A percentile compares a stretch with the other conserved stretches of the same genome.
phyloP scores from a whole-genome alignment of 2,797 vertebrate genomes.

The Phoeniculus purpureus region DNA sequence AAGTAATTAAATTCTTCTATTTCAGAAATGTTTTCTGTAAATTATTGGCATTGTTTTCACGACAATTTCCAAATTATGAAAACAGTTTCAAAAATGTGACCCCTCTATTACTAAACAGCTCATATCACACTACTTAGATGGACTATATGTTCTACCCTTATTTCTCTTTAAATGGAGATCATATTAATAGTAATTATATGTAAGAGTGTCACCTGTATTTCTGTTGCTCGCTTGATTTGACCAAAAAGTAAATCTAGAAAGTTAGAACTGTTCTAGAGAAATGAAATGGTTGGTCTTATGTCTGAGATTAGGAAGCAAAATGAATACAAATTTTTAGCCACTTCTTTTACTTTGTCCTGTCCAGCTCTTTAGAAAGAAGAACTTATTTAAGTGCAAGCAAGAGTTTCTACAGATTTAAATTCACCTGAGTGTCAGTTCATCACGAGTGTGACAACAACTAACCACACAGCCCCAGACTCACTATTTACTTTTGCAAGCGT shows the following conservation, averaged over 20 bases:
- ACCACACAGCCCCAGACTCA: neutral
- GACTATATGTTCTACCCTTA: neutral
- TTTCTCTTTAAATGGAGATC: neutral
- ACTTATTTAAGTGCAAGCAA: neutral
- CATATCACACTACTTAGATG: neutral
- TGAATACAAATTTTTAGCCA: neutral
- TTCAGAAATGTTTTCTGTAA: neutral
- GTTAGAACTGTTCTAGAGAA: neutral
- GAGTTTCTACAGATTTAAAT: neutral
- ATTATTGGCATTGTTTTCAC: neutral
- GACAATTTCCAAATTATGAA: neutral
- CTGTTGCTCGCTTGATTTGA: neutral
- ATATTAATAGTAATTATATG: neutral
- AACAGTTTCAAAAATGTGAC: no score
- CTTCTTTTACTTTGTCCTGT: neutral
- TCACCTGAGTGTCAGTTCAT: neutral
- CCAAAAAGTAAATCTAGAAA: neutral
- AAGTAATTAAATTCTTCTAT: neutral
- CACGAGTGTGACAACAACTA: neutral
- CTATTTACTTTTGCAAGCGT: neutral
- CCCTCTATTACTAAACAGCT: neutral
- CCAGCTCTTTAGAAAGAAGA: neutral
- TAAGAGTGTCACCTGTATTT: neutral
- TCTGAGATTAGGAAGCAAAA: neutral
- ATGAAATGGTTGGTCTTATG: neutral